These are phyloP conservation scores for Platorchestia sp. DNA, from an alignment of 1,140 invertebrate genomes.

Conservation along the genomic window DNA sequence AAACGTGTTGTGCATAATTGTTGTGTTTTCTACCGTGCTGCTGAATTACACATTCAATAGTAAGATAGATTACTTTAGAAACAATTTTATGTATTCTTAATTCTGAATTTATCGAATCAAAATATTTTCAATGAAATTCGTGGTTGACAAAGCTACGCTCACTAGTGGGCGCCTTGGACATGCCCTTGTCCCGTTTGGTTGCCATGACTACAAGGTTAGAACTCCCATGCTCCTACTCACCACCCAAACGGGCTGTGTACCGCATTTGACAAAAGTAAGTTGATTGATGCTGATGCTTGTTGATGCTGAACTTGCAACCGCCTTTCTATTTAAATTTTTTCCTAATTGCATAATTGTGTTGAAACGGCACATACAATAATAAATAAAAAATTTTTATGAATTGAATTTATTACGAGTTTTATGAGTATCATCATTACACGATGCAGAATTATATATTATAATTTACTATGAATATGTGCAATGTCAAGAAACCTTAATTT, in stretches of 20 bases:
- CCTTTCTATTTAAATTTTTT: too few relatives aligned
- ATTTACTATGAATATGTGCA: too few relatives aligned
- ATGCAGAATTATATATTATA: too few relatives aligned
- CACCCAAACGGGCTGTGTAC: background rate
- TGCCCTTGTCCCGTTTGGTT: background rate
- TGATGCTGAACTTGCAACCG: too few relatives aligned
- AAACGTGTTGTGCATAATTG: too few relatives aligned
- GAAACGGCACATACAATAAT: too few relatives aligned
- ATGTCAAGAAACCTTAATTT: too few relatives aligned
- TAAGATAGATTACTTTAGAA: background rate
- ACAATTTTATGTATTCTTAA: background rate
- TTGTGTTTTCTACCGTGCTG: background rate
- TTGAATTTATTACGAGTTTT: too few relatives aligned
- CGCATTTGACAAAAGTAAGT: background rate
- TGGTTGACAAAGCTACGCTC: background rate
- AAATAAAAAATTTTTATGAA: too few relatives aligned
- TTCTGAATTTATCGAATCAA: background rate
- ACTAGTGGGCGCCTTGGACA: background rate
- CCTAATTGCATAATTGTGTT: too few relatives aligned
- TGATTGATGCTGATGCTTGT: too few relatives aligned
- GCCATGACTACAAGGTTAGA: background rate
- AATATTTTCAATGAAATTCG: background rate
- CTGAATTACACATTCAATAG: background rate
- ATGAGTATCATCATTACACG: too few relatives aligned
- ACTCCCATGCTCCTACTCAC: background rate